phyloP scores from a whole-genome alignment of 2,113 vertebrate species.

The Cathartes aura region DNA sequence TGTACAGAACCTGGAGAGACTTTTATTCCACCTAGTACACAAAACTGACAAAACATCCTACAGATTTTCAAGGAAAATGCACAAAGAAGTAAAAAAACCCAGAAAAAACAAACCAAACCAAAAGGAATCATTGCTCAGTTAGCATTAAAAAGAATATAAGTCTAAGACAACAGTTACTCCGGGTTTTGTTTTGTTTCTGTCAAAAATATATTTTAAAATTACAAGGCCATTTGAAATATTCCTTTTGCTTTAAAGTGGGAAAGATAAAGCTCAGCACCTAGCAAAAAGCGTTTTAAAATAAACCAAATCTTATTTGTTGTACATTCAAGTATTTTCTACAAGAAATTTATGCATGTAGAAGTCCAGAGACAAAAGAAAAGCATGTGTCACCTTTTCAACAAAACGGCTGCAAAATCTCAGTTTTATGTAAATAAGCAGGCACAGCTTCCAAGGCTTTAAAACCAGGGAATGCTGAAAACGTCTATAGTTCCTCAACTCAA shows the following conservation, averaged over 20 bases:
- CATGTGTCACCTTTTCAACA: slow-evolving; percentile 44
- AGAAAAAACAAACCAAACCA: neutral
- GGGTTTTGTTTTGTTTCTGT: neutral
- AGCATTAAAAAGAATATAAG: neutral
- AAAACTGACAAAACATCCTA: neutral
- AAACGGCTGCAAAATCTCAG: slow-evolving; percentile 28
- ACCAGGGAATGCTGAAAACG: slow-evolving; percentile 1
- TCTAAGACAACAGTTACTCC: neutral
- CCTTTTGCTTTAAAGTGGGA: neutral
- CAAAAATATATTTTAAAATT: neutral
- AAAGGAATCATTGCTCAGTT: neutral
- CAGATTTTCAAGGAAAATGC: neutral
- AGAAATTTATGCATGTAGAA: neutral
- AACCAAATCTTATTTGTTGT: neutral
- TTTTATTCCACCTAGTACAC: neutral
- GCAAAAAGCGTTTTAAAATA: neutral
- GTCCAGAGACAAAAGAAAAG: slow-evolving; percentile 37
- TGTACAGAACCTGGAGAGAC: neutral
- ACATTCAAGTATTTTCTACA: neutral
- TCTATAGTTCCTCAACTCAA: neutral
- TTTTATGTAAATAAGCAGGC: slow-evolving; percentile 32
- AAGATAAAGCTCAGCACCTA: neutral
- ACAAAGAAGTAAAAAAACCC: neutral
- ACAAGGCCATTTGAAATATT: neutral
- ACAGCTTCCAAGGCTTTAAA: neutral